These are phyloP conservation scores for Meiosimyza platycephala DNA, from an alignment of 2,888 invertebrate species.

Conservation along the genomic window DNA sequence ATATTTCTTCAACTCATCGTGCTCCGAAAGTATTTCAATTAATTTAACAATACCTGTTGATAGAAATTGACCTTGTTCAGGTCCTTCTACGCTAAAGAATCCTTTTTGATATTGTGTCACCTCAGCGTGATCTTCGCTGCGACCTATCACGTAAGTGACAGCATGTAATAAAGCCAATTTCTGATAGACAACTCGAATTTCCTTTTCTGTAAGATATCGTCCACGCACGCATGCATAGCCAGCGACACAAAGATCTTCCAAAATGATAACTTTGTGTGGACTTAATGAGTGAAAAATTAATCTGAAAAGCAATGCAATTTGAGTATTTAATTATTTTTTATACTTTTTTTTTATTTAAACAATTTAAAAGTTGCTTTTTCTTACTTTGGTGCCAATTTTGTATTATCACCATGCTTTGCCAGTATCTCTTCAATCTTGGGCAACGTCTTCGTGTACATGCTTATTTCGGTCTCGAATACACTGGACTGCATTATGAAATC, in stretches of 20 bases:
- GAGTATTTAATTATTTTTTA: too few species aligned
- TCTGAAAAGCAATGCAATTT: constrained; percentile 13
- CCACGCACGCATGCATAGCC: constrained; percentile 38
- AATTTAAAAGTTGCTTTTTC: background rate
- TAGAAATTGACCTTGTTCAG: background rate
- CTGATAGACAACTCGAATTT: constrained; percentile 41
- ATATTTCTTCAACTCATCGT: constrained; percentile 21
- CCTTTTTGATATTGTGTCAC: constrained; percentile 32
- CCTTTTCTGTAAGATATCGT: constrained; percentile 40
- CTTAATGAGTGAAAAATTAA: constrained; percentile 41
- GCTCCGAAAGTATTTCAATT: constrained; percentile 40
- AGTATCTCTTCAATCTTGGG: constrained; percentile 50
- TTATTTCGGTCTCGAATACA: constrained; percentile 50
- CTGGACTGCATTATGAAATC: constrained; percentile 41
- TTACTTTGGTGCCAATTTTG: constrained; percentile 42
- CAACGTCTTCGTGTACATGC: constrained; percentile 49
- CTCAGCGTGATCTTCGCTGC: constrained; percentile 31
- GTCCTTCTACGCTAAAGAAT: background rate
- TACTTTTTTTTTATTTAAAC: background rate
- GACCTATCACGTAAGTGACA: constrained; percentile 43
- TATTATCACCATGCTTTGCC: constrained; percentile 45
- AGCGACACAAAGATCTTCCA: constrained; percentile 37
- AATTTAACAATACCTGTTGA: constrained; percentile 21
- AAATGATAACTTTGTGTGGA: constrained; percentile 44
- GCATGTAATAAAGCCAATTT: constrained; percentile 47